Evolutionary conservation across 2,888 invertebrate species (phyloP).

Genomic region (Nephrotoma flavescens): DNA sequence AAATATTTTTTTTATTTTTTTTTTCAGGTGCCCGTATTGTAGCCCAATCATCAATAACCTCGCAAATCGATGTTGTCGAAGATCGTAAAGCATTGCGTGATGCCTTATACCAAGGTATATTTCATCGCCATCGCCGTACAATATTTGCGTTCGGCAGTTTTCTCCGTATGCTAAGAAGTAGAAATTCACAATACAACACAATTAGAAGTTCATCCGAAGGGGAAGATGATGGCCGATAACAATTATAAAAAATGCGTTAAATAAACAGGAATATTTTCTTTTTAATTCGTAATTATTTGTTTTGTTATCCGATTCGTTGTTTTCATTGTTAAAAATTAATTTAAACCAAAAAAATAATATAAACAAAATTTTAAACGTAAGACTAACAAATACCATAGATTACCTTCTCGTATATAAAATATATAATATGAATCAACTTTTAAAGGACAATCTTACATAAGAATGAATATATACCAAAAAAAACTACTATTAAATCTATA

Average conservation of each 20-base stretch:
- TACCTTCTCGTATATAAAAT: not conserved
- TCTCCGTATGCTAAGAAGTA: slow-evolving; percentile 55
- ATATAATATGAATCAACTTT: not conserved
- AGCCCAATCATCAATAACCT: slow-evolving; percentile 40
- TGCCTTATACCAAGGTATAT: slow-evolving; percentile 62
- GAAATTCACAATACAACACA: slow-evolving; percentile 61
- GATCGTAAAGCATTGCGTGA: slow-evolving; percentile 55
- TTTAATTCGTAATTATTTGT: not conserved
- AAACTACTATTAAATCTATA: not conserved
- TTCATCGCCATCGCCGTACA: slow-evolving; percentile 58
- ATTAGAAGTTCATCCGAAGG: slow-evolving; percentile 40
- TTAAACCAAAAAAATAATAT: not conserved
- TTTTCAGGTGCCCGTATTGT: not conserved
- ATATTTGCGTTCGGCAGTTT: slow-evolving; percentile 64
- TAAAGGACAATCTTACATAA: not conserved
- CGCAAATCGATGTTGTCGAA: slow-evolving; percentile 45
- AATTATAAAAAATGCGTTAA: not conserved
- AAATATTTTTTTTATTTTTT: not conserved
- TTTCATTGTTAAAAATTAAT: not conserved
- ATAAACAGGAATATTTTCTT: not conserved
- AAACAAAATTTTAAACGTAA: not conserved
- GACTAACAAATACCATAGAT: not conserved
- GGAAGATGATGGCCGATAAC: slow-evolving; percentile 20
- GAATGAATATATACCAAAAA: not conserved
- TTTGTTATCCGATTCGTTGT: not conserved